Evolutionary conservation across 2,113 vertebrate species (phyloP), one percentile per base, ranked within the genome.

Genomic region (Macquaria australasica): DNA sequence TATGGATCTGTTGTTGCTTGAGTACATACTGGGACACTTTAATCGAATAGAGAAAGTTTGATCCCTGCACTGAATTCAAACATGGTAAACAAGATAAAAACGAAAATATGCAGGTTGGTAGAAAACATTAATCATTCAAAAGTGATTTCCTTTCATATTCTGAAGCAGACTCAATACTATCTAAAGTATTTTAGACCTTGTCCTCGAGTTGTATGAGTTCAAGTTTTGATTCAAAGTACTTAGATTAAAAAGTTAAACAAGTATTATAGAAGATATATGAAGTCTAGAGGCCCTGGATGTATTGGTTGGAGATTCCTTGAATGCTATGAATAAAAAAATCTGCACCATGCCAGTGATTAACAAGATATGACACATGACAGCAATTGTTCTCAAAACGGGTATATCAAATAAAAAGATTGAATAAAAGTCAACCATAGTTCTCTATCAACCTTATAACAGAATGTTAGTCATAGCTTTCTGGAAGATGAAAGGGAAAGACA

Each of bases 401-500:
- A 64, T 28, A 63, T 48, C 11, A 5, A 45, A 81, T 80, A 45
- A 11, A 31, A 37, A 34, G 15, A 80, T 75, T 60, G 55, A 70
- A 39, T 63, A 56, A 77, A 70, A 55, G 25, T 71, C 25, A 77
- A 31, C 18, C 7, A 43, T 41, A 48, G 15, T 50, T 70, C 63
- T 71, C 56, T 48, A 20, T 62, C 16, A 58, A 58, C 41, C 20
- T 16, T 31, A 51, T 59, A 59, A 20, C 14, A 41, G 3, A 55
- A 63, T 5, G 71, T 39, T 64, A 18, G 11, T 39, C 34, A 41
- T n/a, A 34, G 14, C 23, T 41, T 60, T 67, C 25, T 28, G 1
- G 8, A 55, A 69, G 56, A 81, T 78, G 43, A 81, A 83, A 77
- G 25, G 21, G 60, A 73, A 64, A 68, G 8, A 71, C 8, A 72